These are phyloP conservation scores for Harpagoxenus sublaevis DNA, from an alignment of 2,888 invertebrate species.

Conservation along the genomic window DNA sequence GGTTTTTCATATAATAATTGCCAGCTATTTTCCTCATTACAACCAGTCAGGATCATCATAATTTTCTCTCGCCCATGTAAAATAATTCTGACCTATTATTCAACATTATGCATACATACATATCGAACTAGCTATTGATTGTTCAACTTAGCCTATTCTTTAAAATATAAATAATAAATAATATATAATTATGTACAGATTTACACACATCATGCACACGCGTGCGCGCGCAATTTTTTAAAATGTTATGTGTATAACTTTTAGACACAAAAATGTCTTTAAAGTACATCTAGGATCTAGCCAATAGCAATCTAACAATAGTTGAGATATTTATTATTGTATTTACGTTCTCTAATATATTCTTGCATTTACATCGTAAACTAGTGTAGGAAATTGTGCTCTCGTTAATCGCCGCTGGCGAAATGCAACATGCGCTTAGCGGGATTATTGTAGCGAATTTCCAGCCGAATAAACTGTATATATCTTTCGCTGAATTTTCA, in stretches of 20 bases:
- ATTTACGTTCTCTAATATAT: neutral
- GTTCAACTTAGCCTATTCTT: neutral
- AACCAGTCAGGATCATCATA: neutral
- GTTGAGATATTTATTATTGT: neutral
- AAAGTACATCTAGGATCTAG: neutral
- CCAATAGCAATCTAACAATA: neutral
- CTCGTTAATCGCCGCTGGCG: slow-evolving; percentile 48
- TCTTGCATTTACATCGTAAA: slow-evolving; percentile 10
- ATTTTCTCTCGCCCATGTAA: neutral
- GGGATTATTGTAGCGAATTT: slow-evolving; percentile 60
- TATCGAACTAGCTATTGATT: neutral
- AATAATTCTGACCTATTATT: neutral
- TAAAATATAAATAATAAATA: neutral
- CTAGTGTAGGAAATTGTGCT: slow-evolving; percentile 32
- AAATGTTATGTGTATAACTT: neutral
- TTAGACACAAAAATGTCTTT: neutral
- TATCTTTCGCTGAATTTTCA: slow-evolving; percentile 43
- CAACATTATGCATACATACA: neutral
- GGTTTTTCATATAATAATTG: neutral
- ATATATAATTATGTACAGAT: neutral
- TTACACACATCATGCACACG: neutral
- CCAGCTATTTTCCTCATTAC: neutral
- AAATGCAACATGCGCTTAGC: slow-evolving; percentile 41
- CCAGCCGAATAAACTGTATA: slow-evolving; percentile 46
- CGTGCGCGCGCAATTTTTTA: neutral